Evolutionary conservation across 1,140 invertebrate species (phyloP).

Genomic region (Drosophila erecta): DNA sequence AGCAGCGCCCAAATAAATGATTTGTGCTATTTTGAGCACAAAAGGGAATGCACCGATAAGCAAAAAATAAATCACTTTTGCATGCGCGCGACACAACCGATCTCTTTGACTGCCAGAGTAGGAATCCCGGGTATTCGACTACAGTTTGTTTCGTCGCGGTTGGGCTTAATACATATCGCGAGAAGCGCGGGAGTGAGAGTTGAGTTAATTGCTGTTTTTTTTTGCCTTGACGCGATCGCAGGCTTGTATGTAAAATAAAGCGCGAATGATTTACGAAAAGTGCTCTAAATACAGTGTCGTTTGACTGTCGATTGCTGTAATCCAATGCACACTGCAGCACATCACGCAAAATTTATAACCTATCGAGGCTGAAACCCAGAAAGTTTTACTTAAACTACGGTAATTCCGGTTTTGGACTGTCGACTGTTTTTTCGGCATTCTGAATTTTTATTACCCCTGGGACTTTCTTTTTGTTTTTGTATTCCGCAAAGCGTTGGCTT

Average conservation of each 20-base stretch:
- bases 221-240: background rate
- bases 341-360: slow-evolving; percentile 12
- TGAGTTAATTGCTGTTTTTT: slow-evolving; percentile 22
- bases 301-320: slow-evolving; percentile 12
- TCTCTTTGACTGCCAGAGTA: no score
- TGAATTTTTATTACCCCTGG: slow-evolving; percentile 6
- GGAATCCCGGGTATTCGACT: background rate
- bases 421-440: slow-evolving; percentile 1
- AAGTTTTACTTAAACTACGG: slow-evolving; percentile 14
- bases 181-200: slow-evolving; percentile 1
- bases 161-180: slow-evolving; percentile 12
- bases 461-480: slow-evolving; percentile 21
- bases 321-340: background rate
- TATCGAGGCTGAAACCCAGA: slow-evolving; percentile 18
- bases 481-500: slow-evolving; percentile 2
- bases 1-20: no score
- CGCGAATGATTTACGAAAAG: slow-evolving; percentile 26
- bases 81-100: no score
- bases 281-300: slow-evolving; percentile 31
- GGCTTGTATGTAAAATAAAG: slow-evolving; percentile 26
- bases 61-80: no score
- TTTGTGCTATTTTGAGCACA: no score
- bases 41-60: no score
- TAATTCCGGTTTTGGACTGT: slow-evolving; percentile 30
- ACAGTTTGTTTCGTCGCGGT: slow-evolving; percentile 12